Conservation (phyloP, 2,888 invertebrate species). For the Apotomis capreana region DNA sequence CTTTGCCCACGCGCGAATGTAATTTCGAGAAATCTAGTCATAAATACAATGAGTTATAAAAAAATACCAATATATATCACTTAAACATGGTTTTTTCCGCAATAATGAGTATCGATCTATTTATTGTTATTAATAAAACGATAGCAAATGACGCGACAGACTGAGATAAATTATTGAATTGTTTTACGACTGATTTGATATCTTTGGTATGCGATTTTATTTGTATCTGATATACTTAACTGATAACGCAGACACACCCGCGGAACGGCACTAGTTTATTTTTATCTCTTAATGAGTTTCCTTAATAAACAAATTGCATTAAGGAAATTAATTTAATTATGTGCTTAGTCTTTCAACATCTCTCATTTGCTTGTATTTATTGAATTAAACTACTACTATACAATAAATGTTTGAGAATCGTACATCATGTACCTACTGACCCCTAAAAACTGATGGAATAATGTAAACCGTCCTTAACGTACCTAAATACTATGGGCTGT, state of each 20-base stretch:
- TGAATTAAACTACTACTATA: too few species aligned
- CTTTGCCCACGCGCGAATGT: too few species aligned
- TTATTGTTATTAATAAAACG: conserved; percentile 37
- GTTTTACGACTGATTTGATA: conserved; percentile 17
- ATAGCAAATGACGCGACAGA: conserved; percentile 24
- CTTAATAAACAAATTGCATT: conserved; percentile 5
- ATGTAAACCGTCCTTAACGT: too few species aligned
- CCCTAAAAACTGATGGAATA: too few species aligned
- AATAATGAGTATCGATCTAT: conserved; percentile 24
- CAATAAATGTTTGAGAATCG: too few species aligned
- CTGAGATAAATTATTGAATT: conserved; percentile 27
- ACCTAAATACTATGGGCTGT: too few species aligned
- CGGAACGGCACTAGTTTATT: not conserved
- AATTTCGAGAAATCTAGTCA: too few species aligned
- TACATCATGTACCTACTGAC: too few species aligned
- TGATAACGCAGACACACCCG: conserved; percentile 35
- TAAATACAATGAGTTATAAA: not conserved
- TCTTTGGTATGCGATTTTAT: conserved; percentile 36
- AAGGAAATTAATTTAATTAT: too few species aligned
- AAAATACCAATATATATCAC: not conserved
- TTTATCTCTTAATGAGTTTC: conserved; percentile 12
- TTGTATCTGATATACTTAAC: not conserved
- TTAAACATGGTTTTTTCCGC: conserved; percentile 25
- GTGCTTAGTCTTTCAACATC: too few species aligned
- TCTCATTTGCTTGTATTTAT: too few species aligned